Evolutionary conservation across 92 coral and sea anemone genomes (phyloP).

Genomic region (Epizoanthus illoricatus): DNA sequence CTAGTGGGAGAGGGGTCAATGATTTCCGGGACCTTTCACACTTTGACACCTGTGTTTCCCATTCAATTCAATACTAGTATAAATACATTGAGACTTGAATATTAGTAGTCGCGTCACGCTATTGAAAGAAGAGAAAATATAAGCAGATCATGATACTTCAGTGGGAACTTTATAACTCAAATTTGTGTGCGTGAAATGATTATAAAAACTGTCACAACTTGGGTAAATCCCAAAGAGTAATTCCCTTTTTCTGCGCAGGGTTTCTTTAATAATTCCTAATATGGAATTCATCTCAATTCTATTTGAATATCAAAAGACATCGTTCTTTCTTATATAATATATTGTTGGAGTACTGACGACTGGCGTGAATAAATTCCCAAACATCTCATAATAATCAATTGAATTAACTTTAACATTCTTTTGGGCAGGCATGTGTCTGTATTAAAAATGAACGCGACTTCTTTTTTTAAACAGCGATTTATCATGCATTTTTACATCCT

Average conservation of each 20-base stretch:
- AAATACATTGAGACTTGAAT: not conserved
- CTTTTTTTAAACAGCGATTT: not conserved
- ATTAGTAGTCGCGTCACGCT: too few relatives aligned
- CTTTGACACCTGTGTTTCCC: not conserved
- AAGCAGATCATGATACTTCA: too few relatives aligned
- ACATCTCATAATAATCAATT: not conserved
- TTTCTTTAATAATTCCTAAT: too few relatives aligned
- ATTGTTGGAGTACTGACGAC: not conserved
- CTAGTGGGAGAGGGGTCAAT: not conserved
- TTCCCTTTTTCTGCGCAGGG: too few relatives aligned
- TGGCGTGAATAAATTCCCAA: not conserved
- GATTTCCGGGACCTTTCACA: constrained; percentile 28
- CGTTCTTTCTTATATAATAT: not conserved
- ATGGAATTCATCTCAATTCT: not conserved
- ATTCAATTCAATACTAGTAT: not conserved
- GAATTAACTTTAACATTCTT: not conserved
- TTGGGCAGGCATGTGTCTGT: too few relatives aligned
- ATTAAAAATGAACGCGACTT: too few relatives aligned
- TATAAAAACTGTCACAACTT: too few relatives aligned
- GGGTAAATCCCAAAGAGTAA: too few relatives aligned
- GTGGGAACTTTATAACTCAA: too few relatives aligned
- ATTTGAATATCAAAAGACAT: not conserved
- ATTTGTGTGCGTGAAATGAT: too few relatives aligned
- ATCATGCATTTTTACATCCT: not conserved
- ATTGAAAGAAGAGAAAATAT: too few relatives aligned